Percentiles rank a stretch among this genome's conserved stretches.
These are phyloP conservation scores for Diabrotica virgifera DNA, from an alignment of 1,140 invertebrate species.

Conservation along the genomic window DNA sequence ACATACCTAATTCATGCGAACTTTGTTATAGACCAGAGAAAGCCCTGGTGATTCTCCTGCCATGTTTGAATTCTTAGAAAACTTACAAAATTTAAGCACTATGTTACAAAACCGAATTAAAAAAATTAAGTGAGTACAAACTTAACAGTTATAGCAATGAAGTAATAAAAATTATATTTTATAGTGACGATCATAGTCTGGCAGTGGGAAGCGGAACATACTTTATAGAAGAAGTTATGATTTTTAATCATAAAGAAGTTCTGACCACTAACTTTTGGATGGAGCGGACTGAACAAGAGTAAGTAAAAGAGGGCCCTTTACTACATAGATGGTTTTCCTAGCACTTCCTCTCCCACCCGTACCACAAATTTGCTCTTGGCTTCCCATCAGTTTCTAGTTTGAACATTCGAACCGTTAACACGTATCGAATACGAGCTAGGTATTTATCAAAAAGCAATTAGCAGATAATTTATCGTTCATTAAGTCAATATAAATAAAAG, in stretches of 20 bases:
- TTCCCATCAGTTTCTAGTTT: no score
- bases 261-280: slow-evolving; percentile 36
- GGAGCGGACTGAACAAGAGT: slow-evolving; percentile 31
- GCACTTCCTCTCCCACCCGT: no score
- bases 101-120: slow-evolving; percentile 23
- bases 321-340: no score
- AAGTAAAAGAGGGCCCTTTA: no score
- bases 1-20: no score
- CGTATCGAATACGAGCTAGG: no score
- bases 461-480: no score
- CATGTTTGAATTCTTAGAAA: slow-evolving; percentile 24
- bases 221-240: slow-evolving; percentile 17
- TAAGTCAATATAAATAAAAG: no score
- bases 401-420: no score
- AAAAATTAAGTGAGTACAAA: slow-evolving; percentile 26
- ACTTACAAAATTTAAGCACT: slow-evolving; percentile 29
- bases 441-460: no score
- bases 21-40: slow-evolving; percentile 27
- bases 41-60: slow-evolving; percentile 24
- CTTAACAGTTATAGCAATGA: no score
- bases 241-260: slow-evolving; percentile 29
- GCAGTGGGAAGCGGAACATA: slow-evolving; percentile 10
- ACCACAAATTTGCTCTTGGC: no score
- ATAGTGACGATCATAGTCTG: slow-evolving; percentile 14
- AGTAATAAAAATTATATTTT: neutral